These are phyloP conservation scores for Dysmachus trigonus DNA, from an alignment of 2,888 invertebrate genomes.

Conservation along the genomic window DNA sequence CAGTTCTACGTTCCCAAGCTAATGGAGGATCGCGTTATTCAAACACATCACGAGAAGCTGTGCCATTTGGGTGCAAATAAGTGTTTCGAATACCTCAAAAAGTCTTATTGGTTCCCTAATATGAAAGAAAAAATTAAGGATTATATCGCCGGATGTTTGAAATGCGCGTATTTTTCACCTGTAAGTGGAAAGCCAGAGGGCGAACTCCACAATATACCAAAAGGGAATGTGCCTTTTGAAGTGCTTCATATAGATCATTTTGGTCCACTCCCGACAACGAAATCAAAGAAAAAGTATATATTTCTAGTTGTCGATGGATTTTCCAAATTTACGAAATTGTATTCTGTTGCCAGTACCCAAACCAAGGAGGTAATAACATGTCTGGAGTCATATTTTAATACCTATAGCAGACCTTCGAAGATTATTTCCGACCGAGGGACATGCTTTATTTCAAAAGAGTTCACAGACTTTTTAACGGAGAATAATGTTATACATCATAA, in stretches of 20 bases:
- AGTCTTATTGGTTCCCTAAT: too few species aligned
- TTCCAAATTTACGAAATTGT: conserved; percentile 57
- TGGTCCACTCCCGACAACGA: conserved; percentile 56
- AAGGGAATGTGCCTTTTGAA: conserved; percentile 53
- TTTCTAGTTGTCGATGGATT: conserved; percentile 59
- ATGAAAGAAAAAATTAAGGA: conserved; percentile 51
- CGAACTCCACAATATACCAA: conserved; percentile 53
- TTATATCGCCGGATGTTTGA: conserved; percentile 35
- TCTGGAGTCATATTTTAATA: conserved; percentile 51
- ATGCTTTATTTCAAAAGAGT: conserved; percentile 53
- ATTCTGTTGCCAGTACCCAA: conserved; percentile 54
- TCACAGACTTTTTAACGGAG: background rate
- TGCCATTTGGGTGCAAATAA: too few species aligned
- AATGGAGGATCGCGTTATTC: too few species aligned
- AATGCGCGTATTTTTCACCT: conserved; percentile 38
- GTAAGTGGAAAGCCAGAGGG: conserved; percentile 52
- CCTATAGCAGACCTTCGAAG: conserved; percentile 51
- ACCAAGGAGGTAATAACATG: too few species aligned
- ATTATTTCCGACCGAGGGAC: conserved; percentile 60
- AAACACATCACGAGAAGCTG: too few species aligned
- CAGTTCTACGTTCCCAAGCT: too few species aligned
- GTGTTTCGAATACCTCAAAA: too few species aligned
- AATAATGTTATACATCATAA: conserved; percentile 41
- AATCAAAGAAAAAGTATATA: conserved; percentile 55
- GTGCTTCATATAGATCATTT: conserved; percentile 47